These are phyloP conservation scores for Syritta pipiens DNA, from an alignment of 2,888 invertebrate species.

Conservation along the genomic window DNA sequence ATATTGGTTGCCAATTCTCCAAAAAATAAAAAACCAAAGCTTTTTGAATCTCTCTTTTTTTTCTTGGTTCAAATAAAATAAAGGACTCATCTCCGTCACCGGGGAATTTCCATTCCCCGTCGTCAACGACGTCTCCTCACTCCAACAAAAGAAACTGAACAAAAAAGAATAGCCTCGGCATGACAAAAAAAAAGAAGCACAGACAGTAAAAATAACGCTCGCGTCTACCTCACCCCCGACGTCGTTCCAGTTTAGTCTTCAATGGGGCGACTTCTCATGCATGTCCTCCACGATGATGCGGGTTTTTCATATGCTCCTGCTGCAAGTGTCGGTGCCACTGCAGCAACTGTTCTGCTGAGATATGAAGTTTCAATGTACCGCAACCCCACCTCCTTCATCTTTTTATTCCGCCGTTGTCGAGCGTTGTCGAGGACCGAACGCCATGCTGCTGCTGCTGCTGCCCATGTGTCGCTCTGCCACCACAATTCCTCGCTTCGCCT, in stretches of 20 bases:
- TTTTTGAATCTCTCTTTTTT: slow-evolving; percentile 39
- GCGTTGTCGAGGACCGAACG: slow-evolving; percentile 40
- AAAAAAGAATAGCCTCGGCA: slow-evolving; percentile 36
- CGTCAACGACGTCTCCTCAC: background rate
- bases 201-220: slow-evolving; percentile 37
- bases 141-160: slow-evolving; percentile 21
- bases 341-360: slow-evolving; percentile 70
- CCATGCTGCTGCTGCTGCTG: slow-evolving; percentile 49
- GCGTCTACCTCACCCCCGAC: slow-evolving; percentile 55
- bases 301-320: slow-evolving; percentile 63
- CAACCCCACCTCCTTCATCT: slow-evolving; percentile 52
- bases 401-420: slow-evolving; percentile 46
- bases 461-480: slow-evolving; percentile 54
- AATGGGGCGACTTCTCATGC: slow-evolving; percentile 63
- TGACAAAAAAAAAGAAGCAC: slow-evolving; percentile 16
- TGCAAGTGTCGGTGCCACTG: slow-evolving; percentile 66
- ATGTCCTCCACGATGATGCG: slow-evolving; percentile 67
- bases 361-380: slow-evolving; percentile 70
- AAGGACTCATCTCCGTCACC: slow-evolving; percentile 50
- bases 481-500: slow-evolving; percentile 25
- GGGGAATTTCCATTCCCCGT: slow-evolving; percentile 50
- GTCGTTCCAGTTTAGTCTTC: slow-evolving; percentile 48
- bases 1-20: slow-evolving; percentile 63
- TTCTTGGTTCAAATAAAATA: slow-evolving; percentile 50
- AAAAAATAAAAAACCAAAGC: slow-evolving; percentile 15